These are phyloP conservation scores for Clanis bilineata DNA, from an alignment of 2,888 invertebrate genomes.

Conservation along the genomic window DNA sequence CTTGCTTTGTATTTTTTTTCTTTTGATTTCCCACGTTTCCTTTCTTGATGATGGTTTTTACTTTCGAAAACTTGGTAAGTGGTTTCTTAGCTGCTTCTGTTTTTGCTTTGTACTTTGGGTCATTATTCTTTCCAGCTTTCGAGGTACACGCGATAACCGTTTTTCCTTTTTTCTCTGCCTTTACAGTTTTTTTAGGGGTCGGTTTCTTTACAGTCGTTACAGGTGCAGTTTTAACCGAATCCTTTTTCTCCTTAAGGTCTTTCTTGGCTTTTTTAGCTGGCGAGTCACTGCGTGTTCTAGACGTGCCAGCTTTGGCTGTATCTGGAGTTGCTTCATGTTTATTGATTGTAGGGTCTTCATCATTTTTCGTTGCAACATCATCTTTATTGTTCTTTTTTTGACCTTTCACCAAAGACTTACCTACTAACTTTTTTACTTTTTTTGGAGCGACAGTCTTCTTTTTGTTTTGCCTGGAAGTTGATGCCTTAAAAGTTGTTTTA, in stretches of 20 bases:
- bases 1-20: conserved; percentile 46
- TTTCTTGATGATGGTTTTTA: conserved; percentile 57
- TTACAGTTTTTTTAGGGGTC: conserved; percentile 47
- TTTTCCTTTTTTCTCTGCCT: conserved; percentile 47
- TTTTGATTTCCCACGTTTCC: conserved; percentile 45
- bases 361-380: conserved; percentile 48
- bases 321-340: conserved; percentile 53
- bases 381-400: conserved; percentile 59
- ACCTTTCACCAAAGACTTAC: conserved; percentile 53
- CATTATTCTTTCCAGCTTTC: conserved; percentile 47
- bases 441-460: conserved; percentile 60
- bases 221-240: conserved; percentile 48
- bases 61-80: conserved; percentile 53
- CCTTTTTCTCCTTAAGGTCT: conserved; percentile 68
- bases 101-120: conserved; percentile 72
- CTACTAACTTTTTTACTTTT: conserved; percentile 59
- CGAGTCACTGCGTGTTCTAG: conserved; percentile 57
- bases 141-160: conserved; percentile 39
- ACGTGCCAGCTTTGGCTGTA: conserved; percentile 45
- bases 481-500: conserved; percentile 63
- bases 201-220: conserved; percentile 44
- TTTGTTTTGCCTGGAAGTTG: conserved; percentile 51
- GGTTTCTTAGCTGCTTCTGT: conserved; percentile 56
- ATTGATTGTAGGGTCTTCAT: conserved; percentile 41
- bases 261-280: conserved; percentile 63